Percentiles rank a stretch among this genome's conserved stretches.
These are phyloP conservation scores for Tryphoninae sp. DNA, from an alignment of 2,888 invertebrate genomes.

Conservation along the genomic window DNA sequence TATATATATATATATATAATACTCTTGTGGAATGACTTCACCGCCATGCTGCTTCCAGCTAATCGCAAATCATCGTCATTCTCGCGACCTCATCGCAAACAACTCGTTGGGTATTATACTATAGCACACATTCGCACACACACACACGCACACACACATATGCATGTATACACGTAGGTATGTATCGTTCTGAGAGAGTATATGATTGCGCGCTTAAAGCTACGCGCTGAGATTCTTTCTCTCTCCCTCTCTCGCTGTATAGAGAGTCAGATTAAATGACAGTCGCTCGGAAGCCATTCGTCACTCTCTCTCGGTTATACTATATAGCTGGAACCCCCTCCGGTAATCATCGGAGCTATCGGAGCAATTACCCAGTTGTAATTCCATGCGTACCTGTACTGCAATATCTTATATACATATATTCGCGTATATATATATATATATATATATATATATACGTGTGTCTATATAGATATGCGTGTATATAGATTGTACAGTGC, in stretches of 20 bases:
- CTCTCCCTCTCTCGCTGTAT: slow-evolving; percentile 27
- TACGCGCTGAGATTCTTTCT: slow-evolving; percentile 34
- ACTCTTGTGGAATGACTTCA: slow-evolving; percentile 42
- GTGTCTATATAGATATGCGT: neutral
- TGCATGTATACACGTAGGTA: slow-evolving; percentile 10
- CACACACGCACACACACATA: slow-evolving; percentile 6
- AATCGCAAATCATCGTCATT: slow-evolving; percentile 64
- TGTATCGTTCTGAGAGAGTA: neutral
- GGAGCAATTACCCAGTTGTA: slow-evolving; percentile 64
- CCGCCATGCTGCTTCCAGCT: slow-evolving; percentile 57
- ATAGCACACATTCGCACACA: neutral
- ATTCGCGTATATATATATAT: neutral
- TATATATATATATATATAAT: neutral
- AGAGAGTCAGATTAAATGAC: slow-evolving; percentile 63
- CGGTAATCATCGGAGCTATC: slow-evolving; percentile 63
- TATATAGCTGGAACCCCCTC: slow-evolving; percentile 46
- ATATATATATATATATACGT: slow-evolving; percentile 13
- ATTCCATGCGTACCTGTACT: slow-evolving; percentile 54
- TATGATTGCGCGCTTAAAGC: slow-evolving; percentile 61
- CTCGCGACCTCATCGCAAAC: slow-evolving; percentile 63
- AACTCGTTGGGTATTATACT: slow-evolving; percentile 56
- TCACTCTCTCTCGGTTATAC: slow-evolving; percentile 45
- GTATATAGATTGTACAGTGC: slow-evolving; percentile 4
- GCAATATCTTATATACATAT: slow-evolving; percentile 20
- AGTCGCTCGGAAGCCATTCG: slow-evolving; percentile 65